Base-by-base conservation (phyloP, 2,888 invertebrate species). In the Orthonevra nobilis region DNA sequence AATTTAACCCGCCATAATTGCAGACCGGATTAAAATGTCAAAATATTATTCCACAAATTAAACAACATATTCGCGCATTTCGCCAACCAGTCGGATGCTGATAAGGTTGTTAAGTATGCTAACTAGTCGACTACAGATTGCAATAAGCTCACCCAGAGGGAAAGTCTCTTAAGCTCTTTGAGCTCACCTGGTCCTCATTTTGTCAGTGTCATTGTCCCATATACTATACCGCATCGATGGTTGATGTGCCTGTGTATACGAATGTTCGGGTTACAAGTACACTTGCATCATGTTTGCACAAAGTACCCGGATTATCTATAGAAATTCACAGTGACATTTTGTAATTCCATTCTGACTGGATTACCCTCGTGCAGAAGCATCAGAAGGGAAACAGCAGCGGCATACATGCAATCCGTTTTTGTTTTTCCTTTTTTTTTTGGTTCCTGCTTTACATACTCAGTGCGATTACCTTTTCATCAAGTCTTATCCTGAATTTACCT, bases 271-370 rank as follows among this genome's bases (percentile, higher is more conserved):
- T 50, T 32, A n/a, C 12, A 23, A 9, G 19, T 66, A 60, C 38
- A 54, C 73, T 72, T 79, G 77, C 32, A 66, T 66, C 58, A 42
- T 72, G 72, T 79, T 79, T 79, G 79, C 61, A 68, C 66, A 77
- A 79, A 79, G 79, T 68, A 79, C 79, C 72, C 4, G 79, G 66
- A 79, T 79, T 79, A 79, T 79, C 79, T 79, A 68, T 61, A 79
- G 73, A 73, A 79, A 79, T 68, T 79, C 79, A 61, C 66, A 79
- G 79, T 79, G 79, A 79, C 79, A 79, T 79, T 79, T 61, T 79
- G 73, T 79, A 79, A 79, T 79, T 79, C 66, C 73, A 79, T 79
- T 79, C 73, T 73, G 79, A 61, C 79, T 79, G 79, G 66, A 73
- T 68, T 73, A 72, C 66, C 26, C 70, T 50, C 14, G 58, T 77